Evolutionary conservation across 2,797 vertebrate genomes (phyloP), one percentile per base, ranked within the genome.

Genomic region (Ctenochaetus hawaiiensis): DNA sequence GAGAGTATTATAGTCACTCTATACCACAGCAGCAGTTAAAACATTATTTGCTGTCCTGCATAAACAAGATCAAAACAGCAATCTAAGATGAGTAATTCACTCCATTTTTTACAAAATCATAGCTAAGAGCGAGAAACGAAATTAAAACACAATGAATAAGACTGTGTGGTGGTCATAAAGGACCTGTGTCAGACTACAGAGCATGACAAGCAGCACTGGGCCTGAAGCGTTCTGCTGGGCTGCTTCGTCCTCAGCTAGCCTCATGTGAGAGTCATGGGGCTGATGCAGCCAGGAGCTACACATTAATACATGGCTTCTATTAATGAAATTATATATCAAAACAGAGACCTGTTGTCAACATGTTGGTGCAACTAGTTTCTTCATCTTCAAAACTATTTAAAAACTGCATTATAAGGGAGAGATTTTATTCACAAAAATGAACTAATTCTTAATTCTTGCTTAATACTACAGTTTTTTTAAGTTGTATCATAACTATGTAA

Each of bases 251-350:
- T 84, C 78, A 79, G 72, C 82, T 43, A 63, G 37, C 43, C 75
- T 73, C 90, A 86, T 89, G 87, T 90, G 85, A 92, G 56, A 85
- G 82, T 92, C 92, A 91, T 84, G 72, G 64, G 90, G 80, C 76
- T 37, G 57, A 23, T 26, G 78, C 49, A 47, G 81, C 67, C 18
- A 23, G n/a, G 17, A 75, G 79, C 78, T 48, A 58, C 67, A 13
- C 72, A 62, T 49, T 47, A 11, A 59, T 13, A 8, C 1, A 17
- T 7, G 11, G 51, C n/a, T 59, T 43, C 44, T 47, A 9, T 44
- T n/a, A 12, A 26, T 56, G 14, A 56, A 16, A 18, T 10, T 0
- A 1, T 0, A n/a, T 8, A 12, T 20, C 12, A 41, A 12, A 9
- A n/a, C 57, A 43, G 57, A 58, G 10, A 20, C 9, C 7, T 57